Evolutionary conservation across 2,888 invertebrate species (phyloP).

Genomic region (Tethea ocularis): DNA sequence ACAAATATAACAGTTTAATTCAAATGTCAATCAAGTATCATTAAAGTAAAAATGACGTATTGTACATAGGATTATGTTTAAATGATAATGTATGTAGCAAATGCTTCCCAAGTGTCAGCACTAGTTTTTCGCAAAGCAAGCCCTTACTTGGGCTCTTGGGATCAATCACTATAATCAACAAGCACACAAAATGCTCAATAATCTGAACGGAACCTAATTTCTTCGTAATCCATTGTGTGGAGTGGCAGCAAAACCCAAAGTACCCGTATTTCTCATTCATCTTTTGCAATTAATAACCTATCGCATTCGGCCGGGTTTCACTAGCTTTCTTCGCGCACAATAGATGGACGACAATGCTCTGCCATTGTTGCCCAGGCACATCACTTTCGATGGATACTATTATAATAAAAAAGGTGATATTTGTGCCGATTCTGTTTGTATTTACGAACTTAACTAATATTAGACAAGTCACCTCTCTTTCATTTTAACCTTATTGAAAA

Average conservation of each 20-base stretch:
- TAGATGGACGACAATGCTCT: neutral
- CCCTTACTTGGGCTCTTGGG: too few species aligned
- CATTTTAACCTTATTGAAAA: too few species aligned
- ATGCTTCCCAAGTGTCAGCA: too few species aligned
- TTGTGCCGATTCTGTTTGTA: too few species aligned
- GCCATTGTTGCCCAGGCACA: neutral
- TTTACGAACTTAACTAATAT: too few species aligned
- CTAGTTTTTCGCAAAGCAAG: neutral
- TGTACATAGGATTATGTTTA: too few species aligned
- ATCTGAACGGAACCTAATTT: neutral
- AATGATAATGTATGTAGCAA: too few species aligned
- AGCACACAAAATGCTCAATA: neutral
- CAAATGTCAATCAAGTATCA: too few species aligned
- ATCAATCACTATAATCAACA: neutral
- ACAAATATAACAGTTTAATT: too few species aligned
- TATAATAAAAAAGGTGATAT: conserved; percentile 7
- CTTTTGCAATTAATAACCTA: conserved; percentile 6
- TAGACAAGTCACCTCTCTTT: too few species aligned
- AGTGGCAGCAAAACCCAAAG: conserved; percentile 3
- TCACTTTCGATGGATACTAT: conserved; percentile 5
- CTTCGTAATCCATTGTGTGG: conserved; percentile 1
- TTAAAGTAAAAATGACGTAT: too few species aligned
- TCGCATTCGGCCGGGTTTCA: conserved; percentile 8
- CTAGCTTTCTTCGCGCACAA: conserved; percentile 7
- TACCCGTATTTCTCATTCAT: conserved; percentile 4